Evolutionary conservation across 2,113 vertebrate species (phyloP), one percentile per base, ranked within the genome.

Genomic region (Plestiodon gilberti): DNA sequence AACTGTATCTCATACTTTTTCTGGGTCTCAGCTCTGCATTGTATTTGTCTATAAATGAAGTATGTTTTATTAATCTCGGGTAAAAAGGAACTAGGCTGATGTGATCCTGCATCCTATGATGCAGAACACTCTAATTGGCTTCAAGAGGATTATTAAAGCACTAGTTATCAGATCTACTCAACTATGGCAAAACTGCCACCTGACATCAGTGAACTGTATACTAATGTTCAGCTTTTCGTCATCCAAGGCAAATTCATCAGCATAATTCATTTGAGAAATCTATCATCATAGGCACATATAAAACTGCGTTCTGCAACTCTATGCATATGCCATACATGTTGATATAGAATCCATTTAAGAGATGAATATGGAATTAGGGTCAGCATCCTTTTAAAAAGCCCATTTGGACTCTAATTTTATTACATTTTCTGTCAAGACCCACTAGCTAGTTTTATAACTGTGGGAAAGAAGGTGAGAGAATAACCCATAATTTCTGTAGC

Each of bases 141-240:
- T 85, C 75, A 70, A 59, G 52, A 73, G 28, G 62, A 38, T 69
- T 85, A 78, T 85, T 85, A 43, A 40, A 57, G 64, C 38, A 64
- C 40, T 78, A 57, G 74, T 85, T 85, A 85, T 65, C 75, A 78
- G 33, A 78, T 78, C 48, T 78, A 57, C 30, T 78, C 84, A 85
- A 48, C 64, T 52, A n/a, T 59, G 64, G 64, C 52, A 70, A 69
- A 78, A 67, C 20, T 70, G 81, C 35, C 81, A 82, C 69, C 35
- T 78, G 75, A 78, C 23, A 40, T 40, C 75, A 78, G 69, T 78
- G 40, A 78, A 78, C 35, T 78, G 64, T 62, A 43, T 70, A 67
- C 64, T 69, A 13, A 85, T 85, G 33, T 78, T 59, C 48, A 59
- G 28, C 40, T 78, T 22, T 85, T 85, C 40, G 15, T 59, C 64